phyloP scores from a whole-genome alignment of 2,888 invertebrate species.

The Chalcosyrphus nemorum region DNA sequence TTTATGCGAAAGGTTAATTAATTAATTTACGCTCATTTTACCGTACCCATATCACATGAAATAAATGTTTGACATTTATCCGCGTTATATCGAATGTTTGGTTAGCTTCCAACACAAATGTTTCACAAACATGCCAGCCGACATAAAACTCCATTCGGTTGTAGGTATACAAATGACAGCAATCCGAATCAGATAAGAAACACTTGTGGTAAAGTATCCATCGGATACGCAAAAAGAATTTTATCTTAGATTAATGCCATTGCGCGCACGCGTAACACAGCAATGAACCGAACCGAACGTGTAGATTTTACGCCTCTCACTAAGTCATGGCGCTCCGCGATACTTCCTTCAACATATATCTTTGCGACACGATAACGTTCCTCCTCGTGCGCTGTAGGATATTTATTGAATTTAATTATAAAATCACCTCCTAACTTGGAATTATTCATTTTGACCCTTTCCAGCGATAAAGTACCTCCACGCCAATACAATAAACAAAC shows the following conservation, averaged over 20 bases:
- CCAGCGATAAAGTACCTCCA: slow-evolving; percentile 30
- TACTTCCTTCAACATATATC: slow-evolving; percentile 64
- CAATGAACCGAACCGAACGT: slow-evolving; percentile 27
- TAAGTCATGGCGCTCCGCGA: slow-evolving; percentile 56
- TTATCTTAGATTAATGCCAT: slow-evolving; percentile 69
- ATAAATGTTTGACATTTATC: slow-evolving; percentile 60
- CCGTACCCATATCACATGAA: slow-evolving; percentile 58
- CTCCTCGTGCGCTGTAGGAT: slow-evolving; percentile 46
- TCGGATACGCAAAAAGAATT: slow-evolving; percentile 61
- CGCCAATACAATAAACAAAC: slow-evolving; percentile 51
- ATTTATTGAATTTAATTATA: slow-evolving; percentile 73
- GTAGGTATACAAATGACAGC: slow-evolving; percentile 66
- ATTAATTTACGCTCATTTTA: slow-evolving; percentile 54
- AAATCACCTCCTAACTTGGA: slow-evolving; percentile 70
- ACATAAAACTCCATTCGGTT: slow-evolving; percentile 36
- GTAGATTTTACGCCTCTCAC: slow-evolving; percentile 60
- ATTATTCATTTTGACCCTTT: slow-evolving; percentile 71
- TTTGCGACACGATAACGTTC: slow-evolving; percentile 58
- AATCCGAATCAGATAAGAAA: slow-evolving; percentile 68
- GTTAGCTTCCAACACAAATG: slow-evolving; percentile 48
- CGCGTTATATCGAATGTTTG: slow-evolving; percentile 32
- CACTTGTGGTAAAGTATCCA: slow-evolving; percentile 49
- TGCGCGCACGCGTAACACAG: slow-evolving; percentile 8
- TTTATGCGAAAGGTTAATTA: slow-evolving; percentile 48
- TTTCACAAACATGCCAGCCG: slow-evolving; percentile 45